Base-by-base conservation (phyloP, 2,888 invertebrate genomes). In the Tetheella fluctuosa region DNA sequence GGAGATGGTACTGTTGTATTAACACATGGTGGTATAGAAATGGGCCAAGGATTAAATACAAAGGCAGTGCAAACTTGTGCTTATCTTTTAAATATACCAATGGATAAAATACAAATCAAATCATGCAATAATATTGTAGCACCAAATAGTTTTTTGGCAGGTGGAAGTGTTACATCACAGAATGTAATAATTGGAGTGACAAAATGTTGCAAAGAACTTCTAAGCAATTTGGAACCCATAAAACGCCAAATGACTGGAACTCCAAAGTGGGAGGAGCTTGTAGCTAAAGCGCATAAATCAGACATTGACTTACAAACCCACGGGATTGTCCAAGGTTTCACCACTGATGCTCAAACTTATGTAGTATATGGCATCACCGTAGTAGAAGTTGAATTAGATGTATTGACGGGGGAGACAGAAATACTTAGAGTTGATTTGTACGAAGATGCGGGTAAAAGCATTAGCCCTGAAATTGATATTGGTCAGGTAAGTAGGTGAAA, bases 31-130 rank as follows among this genome's bases (percentile, higher is more conserved):
- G 95, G 95, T 1, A 86, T 95, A 37, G 95, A 95, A 85, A 92
- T 94, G 80, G 96, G 96, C 0, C 96, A 97, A 89, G 96, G 96
- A 1, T 91, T 96, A 52, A 87, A 96, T 65, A 96, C 96, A 2
- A 86, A 95, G 94, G 94, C 94, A 0, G 93, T 94, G 6, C 95
- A 96, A 89, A 94, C 95, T 0, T 94, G 94, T 61, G 96, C 96
- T 0, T 92, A 95, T 69, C 91, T 91, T 15, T 84, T 96, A 6
- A 94, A 94, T 1, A 94, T 96, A 59, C 93, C 95, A 1, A 65
- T 97, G 56, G 93, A 94, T 0, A 90, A 94, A 83, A 90, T 97
- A 6, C 90, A 90, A 42, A 93, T 97, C 0, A 96, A 96, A 80
- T 94, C 95, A 1, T 94, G 93, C 17, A 94, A 94, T 68, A 95